These are phyloP conservation scores for Belonocnema kinseyi DNA, from an alignment of 1,140 invertebrate genomes.

Conservation along the genomic window DNA sequence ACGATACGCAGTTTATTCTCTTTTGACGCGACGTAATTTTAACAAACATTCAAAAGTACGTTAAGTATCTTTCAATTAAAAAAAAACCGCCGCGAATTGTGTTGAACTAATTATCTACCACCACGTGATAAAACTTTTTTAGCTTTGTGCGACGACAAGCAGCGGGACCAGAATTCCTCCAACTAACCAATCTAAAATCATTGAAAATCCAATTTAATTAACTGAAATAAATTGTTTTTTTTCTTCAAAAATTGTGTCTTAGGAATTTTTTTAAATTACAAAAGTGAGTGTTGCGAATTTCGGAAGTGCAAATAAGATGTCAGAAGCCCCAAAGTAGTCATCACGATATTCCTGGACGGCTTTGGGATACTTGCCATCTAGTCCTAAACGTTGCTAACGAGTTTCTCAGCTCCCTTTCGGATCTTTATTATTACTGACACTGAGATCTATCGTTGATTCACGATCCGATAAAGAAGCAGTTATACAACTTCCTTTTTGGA, in stretches of 20 bases:
- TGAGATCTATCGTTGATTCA: background rate
- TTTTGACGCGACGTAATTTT: background rate
- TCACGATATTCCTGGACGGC: slow-evolving; percentile 21
- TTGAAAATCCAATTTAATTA: too few species aligned
- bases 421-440: slow-evolving; percentile 15
- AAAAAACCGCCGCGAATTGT: background rate
- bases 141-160: too few species aligned
- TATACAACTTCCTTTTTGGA: slow-evolving; percentile 15
- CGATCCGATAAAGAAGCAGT: background rate
- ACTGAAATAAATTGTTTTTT: too few species aligned
- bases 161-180: too few species aligned
- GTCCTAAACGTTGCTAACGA: slow-evolving; percentile 2
- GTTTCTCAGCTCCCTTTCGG: slow-evolving; percentile 11
- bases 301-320: background rate
- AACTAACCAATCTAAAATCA: too few species aligned
- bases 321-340: slow-evolving; percentile 3
- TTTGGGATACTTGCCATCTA: slow-evolving; percentile 31
- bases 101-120: background rate
- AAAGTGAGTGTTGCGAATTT: background rate
- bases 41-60: background rate
- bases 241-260: too few species aligned
- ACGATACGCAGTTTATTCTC: slow-evolving; percentile 1
- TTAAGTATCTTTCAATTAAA: background rate
- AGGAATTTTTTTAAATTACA: background rate
- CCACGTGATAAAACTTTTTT: background rate